Base-by-base conservation (phyloP, 2,888 invertebrate genomes). In the Gibbula magus region DNA sequence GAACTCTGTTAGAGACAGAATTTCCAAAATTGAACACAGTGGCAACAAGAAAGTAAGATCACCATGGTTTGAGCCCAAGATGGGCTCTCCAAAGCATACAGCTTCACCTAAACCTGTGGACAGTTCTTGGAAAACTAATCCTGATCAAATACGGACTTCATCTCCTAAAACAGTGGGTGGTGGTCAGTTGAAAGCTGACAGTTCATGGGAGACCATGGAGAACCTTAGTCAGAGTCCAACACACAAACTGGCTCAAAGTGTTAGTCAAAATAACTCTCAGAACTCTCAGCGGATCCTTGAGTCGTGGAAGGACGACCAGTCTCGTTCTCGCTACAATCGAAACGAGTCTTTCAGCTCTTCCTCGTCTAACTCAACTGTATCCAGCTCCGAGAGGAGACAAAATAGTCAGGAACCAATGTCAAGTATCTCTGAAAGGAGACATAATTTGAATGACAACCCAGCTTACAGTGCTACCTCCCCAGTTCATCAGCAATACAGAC, bases 231-330 rank as follows among this genome's bases (percentile, higher is more conserved):
- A 61, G 29, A 61, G 61, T 29, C 29, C 61, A 29, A 29, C 61
- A 29, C 61, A 61, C 29, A 61, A 61, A 61, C 29, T 29, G 18
- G 61, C 61, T 61, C 61, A 61, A 13, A 74, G 74, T 74, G 25
- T 16, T 22, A 51, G 45, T 51, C 45, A 74, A 51, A 74, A 51
- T 51, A 45, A 51, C 51, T 51, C 39, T 22, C 51, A 39, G 18
- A 51, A 74, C 20, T 74, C 74, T 51, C 74, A 74, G 52, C 39
- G 74, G 20, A 74, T 74, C 16, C 74, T 74, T 74, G 74, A 74
- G 16, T 74, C 74, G 2, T 74, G 74, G 74, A 25, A 51, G 74
- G 74, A 74, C 16, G 74, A 74, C 52, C 39, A 20, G 29, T 45
- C 45, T 45, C 29, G 61, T 25, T 25, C 61, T 10, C 61, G 61